A percentile compares a stretch with the other conserved stretches of the same genome.
These are phyloP conservation scores for Schizothorax lantsangensis DNA, from an alignment of 2,797 vertebrate species.

Conservation along the genomic window DNA sequence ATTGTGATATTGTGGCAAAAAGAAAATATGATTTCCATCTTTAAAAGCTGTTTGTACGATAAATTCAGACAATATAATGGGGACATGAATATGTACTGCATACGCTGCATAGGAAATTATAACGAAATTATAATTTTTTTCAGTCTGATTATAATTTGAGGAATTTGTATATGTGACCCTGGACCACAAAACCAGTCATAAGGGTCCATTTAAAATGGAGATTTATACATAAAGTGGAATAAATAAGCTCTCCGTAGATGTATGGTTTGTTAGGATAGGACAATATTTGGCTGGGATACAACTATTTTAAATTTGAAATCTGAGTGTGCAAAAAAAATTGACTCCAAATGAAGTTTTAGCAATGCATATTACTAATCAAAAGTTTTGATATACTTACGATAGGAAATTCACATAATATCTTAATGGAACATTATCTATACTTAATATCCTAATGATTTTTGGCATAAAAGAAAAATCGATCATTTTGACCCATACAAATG, in stretches of 20 bases:
- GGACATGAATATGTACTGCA: neutral
- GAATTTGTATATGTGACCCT: neutral
- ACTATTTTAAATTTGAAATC: too few species aligned
- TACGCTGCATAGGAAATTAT: too few species aligned
- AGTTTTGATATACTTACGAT: neutral
- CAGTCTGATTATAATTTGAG: neutral
- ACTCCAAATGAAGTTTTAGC: too few species aligned
- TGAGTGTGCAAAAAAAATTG: too few species aligned
- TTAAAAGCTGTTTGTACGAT: neutral
- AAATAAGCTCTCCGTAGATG: neutral
- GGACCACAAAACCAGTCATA: neutral
- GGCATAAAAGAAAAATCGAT: neutral
- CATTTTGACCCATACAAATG: too few species aligned
- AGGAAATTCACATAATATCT: neutral
- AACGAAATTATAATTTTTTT: neutral
- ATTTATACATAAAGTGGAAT: neutral
- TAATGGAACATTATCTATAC: neutral
- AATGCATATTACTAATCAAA: too few species aligned
- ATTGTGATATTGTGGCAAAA: neutral
- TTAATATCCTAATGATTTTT: neutral
- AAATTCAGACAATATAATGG: neutral
- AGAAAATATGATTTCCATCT: neutral
- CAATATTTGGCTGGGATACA: neutral
- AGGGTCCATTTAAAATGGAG: neutral
- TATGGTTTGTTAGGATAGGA: neutral